phyloP scores from a whole-genome alignment of 2,888 invertebrate species.

The Tetranychus truncatus region DNA sequence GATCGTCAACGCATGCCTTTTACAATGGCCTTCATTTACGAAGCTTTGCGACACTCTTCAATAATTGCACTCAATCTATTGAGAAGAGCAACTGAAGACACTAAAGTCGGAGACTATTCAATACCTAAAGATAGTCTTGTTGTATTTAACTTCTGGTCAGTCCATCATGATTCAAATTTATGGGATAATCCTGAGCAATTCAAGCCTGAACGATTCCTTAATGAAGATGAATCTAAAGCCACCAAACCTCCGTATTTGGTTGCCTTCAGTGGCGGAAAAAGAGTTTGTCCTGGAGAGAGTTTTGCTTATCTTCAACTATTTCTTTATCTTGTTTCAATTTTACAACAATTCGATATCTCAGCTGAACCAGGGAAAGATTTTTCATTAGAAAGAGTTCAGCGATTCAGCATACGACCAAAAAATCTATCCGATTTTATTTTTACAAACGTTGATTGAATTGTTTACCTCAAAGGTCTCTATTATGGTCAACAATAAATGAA shows the following conservation, averaged over 20 bases:
- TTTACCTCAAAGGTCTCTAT: too few species aligned
- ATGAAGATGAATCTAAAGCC: neutral
- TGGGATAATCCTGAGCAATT: conserved; percentile 12
- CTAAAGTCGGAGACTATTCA: neutral
- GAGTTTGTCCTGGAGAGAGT: conserved; percentile 16
- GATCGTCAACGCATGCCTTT: neutral
- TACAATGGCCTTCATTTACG: neutral
- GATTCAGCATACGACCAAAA: too few species aligned
- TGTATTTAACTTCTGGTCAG: neutral
- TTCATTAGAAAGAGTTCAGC: neutral
- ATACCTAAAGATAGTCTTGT: conserved; percentile 9
- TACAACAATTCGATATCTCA: neutral
- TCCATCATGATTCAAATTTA: conserved; percentile 2
- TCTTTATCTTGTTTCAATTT: neutral
- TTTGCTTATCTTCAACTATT: conserved; percentile 9
- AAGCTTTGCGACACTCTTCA: neutral
- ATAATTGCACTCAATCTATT: neutral
- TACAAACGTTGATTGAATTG: too few species aligned
- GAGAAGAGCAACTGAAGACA: neutral
- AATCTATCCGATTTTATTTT: too few species aligned
- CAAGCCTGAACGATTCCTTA: conserved; percentile 14
- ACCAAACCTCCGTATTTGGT: neutral
- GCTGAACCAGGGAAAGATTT: neutral
- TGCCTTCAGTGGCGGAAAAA: conserved; percentile 13
- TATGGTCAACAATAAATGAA: too few species aligned